Conservation (phyloP, 2,113 vertebrate genomes). For the Helogale parvula region DNA sequence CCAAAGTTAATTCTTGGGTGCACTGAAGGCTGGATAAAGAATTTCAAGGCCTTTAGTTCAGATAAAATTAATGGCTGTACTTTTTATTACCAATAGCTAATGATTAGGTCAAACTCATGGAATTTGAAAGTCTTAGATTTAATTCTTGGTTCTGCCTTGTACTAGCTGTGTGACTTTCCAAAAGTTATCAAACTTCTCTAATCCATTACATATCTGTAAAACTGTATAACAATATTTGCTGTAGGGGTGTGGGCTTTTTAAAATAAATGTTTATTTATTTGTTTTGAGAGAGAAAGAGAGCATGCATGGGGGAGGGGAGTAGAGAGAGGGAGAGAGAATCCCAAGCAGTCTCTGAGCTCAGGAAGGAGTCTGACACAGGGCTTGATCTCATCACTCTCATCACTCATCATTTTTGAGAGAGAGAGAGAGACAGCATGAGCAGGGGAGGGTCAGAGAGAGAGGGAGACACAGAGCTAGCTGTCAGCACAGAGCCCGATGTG, state of each 20-base stretch:
- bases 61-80: background rate
- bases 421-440: too few species aligned
- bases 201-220: background rate
- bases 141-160: background rate
- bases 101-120: background rate
- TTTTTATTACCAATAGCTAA: background rate
- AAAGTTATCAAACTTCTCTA: background rate
- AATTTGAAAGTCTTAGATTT: background rate
- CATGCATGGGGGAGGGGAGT: too few species aligned
- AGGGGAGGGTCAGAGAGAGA: too few species aligned
- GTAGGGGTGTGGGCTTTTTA: background rate
- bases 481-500: too few species aligned
- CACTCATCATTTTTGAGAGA: too few species aligned
- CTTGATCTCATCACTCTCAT: too few species aligned
- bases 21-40: background rate
- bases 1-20: background rate
- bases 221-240: background rate
- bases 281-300: too few species aligned
- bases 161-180: background rate
- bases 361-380: too few species aligned
- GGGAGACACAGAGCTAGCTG: too few species aligned
- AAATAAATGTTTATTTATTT: too few species aligned
- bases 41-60: background rate
- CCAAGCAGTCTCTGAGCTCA: too few species aligned
- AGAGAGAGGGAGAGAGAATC: too few species aligned